Conservation (phyloP, 2,113 vertebrate genomes). For the Lanius ludovicianus region DNA sequence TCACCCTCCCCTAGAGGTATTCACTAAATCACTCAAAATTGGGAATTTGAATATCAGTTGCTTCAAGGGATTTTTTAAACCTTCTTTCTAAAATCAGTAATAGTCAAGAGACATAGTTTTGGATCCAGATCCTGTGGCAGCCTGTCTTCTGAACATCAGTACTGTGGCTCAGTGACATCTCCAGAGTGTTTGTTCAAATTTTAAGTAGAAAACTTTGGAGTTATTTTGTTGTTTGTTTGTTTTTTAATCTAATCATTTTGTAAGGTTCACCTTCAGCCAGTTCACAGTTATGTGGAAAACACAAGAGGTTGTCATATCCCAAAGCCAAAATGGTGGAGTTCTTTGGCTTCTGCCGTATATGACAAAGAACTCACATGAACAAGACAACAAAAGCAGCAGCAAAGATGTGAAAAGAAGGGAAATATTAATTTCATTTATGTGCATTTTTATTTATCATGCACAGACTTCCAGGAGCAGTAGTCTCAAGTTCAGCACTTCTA, state of each 20-base stretch:
- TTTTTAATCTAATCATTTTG: background rate
- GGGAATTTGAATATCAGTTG: background rate
- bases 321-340: background rate
- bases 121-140: background rate
- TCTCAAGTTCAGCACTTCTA: slow-evolving; percentile 8
- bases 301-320: background rate
- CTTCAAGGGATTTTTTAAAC: background rate
- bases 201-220: background rate
- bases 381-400: background rate
- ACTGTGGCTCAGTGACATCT: background rate
- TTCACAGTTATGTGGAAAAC: background rate
- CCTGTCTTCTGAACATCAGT: background rate
- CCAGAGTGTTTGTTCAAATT: background rate
- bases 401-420: background rate
- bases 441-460: background rate
- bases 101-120: background rate
- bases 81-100: background rate
- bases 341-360: background rate
- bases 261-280: background rate
- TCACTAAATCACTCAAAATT: background rate
- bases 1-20: background rate
- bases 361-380: background rate
- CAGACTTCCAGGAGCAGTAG: background rate
- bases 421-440: background rate
- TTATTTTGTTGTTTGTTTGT: background rate